phyloP scores from a whole-genome alignment of 1,140 invertebrate species.

The Trichonephila clavipes region DNA sequence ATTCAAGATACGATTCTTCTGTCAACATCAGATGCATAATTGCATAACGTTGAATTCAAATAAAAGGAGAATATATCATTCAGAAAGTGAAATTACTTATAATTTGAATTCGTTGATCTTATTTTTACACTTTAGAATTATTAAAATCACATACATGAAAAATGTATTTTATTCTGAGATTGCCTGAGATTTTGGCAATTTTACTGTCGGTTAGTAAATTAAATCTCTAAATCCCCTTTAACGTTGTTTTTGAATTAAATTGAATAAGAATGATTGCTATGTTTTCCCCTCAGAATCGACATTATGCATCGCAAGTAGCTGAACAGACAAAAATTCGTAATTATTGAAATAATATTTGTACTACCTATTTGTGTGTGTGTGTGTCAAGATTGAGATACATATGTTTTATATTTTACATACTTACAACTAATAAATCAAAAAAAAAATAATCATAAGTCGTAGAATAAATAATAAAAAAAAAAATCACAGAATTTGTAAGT shows the following conservation, averaged over 20 bases:
- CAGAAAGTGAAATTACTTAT: background rate
- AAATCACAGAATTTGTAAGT: no score
- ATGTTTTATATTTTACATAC: no score
- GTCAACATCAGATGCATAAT: background rate
- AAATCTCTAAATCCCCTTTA: background rate
- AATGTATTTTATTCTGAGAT: background rate
- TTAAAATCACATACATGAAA: background rate
- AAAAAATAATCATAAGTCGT: no score
- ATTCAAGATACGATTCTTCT: constrained; percentile 49
- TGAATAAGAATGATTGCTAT: background rate
- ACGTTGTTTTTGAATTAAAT: background rate
- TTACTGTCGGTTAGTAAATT: background rate
- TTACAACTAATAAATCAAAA: no score
- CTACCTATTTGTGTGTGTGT: no score
- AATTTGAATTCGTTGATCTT: background rate
- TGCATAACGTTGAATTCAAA: background rate
- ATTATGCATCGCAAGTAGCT: no score
- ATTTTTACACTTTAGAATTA: background rate
- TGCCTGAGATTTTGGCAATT: background rate
- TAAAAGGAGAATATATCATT: background rate
- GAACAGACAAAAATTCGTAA: no score
- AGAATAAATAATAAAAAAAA: no score
- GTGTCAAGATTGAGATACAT: no score
- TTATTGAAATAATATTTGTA: no score
- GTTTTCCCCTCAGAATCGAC: no score